Conservation (phyloP, 2,888 invertebrate genomes). For the Subacronicta megacephala region DNA sequence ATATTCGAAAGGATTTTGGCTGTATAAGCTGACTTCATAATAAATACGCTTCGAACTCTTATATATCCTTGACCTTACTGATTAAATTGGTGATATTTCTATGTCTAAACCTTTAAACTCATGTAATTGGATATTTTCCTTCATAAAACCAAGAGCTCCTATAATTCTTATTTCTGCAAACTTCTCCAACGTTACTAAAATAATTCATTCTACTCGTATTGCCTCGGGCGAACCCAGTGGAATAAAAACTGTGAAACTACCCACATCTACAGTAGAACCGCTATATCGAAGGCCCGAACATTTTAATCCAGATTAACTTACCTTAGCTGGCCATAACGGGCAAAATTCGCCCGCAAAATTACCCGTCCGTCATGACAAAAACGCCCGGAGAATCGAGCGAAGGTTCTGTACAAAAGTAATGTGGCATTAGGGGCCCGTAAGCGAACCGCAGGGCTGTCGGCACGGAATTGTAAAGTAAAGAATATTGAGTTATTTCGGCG, state of each 20-base stretch:
- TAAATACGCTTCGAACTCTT: too few relatives aligned
- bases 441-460: conserved; percentile 49
- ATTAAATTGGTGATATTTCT: too few relatives aligned
- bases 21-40: too few relatives aligned
- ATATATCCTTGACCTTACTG: too few relatives aligned
- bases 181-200: conserved; percentile 23
- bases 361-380: conserved; percentile 65
- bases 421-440: conserved; percentile 60
- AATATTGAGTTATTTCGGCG: conserved; percentile 48
- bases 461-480: conserved; percentile 44
- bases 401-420: conserved; percentile 65
- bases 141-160: neutral
- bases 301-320: conserved; percentile 59
- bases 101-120: too few relatives aligned
- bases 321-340: conserved; percentile 54
- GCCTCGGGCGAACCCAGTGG: conserved; percentile 15
- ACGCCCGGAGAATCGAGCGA: conserved; percentile 56
- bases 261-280: conserved; percentile 19
- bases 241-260: conserved; percentile 34
- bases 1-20: too few relatives aligned
- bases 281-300: conserved; percentile 47
- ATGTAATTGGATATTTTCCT: too few relatives aligned
- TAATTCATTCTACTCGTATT: conserved; percentile 14
- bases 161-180: conserved; percentile 2
- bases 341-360: conserved; percentile 58